Evolutionary conservation across 1,140 invertebrate species (phyloP).

Genomic region (Lepidotrigona ventralis): DNA sequence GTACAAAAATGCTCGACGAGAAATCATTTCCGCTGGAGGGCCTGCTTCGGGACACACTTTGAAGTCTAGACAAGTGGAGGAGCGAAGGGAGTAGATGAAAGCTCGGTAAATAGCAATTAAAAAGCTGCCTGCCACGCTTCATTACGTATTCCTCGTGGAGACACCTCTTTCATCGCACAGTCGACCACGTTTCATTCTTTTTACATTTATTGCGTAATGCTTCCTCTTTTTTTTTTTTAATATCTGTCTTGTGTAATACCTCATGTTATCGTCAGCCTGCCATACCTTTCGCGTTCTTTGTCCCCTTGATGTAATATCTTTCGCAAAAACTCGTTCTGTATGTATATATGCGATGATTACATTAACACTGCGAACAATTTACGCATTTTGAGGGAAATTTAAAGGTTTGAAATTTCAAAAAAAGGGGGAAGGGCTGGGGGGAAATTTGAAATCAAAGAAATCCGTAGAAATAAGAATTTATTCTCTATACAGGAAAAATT

Average conservation of each 20-base stretch:
- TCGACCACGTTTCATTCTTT: neutral
- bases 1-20: conserved; percentile 20
- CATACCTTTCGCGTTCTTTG: neutral
- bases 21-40: conserved; percentile 20
- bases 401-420: no score
- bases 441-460: no score
- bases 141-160: neutral
- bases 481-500: neutral
- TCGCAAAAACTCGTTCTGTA: neutral
- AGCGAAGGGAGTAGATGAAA: neutral
- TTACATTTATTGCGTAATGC: neutral
- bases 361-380: no score
- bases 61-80: neutral
- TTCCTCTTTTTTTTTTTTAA: neutral
- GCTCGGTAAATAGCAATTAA: conserved; percentile 44
- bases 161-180: neutral
- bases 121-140: conserved; percentile 15
- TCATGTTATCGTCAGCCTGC: neutral
- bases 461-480: neutral
- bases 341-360: no score
- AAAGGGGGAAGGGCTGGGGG: accelerated
- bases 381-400: no score
- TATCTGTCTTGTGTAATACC: neutral
- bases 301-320: neutral
- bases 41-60: conserved; percentile 23